Percentiles rank a stretch among this genome's conserved stretches.
phyloP scores from a whole-genome alignment of 64 coral and sea anemone species.

The Cladopsammia gracilis region DNA sequence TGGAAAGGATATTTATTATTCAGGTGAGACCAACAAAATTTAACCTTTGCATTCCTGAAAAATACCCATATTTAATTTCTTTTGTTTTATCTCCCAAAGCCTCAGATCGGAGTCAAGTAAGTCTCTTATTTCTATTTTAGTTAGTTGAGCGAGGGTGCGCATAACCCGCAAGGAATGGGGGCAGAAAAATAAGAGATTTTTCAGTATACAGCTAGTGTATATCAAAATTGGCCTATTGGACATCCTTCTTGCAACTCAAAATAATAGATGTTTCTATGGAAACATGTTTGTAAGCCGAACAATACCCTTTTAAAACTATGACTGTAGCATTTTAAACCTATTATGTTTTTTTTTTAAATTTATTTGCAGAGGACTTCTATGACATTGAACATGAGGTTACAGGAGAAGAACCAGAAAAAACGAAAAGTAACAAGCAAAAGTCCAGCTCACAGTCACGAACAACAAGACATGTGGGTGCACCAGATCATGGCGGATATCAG shows the following conservation, averaged over 20 bases:
- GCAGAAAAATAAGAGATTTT: too few relatives aligned
- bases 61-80: not conserved
- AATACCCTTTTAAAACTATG: not conserved
- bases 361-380: constrained; percentile 41
- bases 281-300: too few relatives aligned
- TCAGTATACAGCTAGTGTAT: too few relatives aligned
- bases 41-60: not conserved
- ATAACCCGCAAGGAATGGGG: too few relatives aligned
- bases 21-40: constrained; percentile 57
- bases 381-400: constrained; percentile 43
- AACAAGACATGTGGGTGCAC: constrained; percentile 90
- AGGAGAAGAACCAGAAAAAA: not conserved
- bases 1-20: constrained; percentile 92
- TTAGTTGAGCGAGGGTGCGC: too few relatives aligned
- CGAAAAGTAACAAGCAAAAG: not conserved
- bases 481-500: constrained; percentile 97
- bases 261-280: too few relatives aligned
- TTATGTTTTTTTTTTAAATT: not conserved
- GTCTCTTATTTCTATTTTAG: too few relatives aligned
- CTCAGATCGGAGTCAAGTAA: too few relatives aligned
- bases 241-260: too few relatives aligned
- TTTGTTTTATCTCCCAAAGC: too few relatives aligned
- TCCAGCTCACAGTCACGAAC: not conserved
- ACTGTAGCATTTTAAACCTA: not conserved
- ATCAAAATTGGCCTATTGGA: too few relatives aligned